These are phyloP conservation scores for Tyto alba DNA, from an alignment of 2,113 vertebrate species.

Conservation along the genomic window DNA sequence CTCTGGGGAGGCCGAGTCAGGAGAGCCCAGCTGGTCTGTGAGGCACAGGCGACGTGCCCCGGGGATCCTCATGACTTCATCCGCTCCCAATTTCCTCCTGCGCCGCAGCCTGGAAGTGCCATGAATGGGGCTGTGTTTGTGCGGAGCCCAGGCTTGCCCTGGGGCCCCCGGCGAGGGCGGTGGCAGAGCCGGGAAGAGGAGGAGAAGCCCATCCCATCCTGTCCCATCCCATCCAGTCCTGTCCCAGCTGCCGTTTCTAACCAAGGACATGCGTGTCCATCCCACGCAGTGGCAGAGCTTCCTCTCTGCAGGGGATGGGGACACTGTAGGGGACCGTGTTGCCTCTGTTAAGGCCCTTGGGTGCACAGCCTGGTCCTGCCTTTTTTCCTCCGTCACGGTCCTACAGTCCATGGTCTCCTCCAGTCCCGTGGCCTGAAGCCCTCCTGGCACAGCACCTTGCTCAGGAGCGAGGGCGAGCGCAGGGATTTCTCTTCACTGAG, in stretches of 20 bases:
- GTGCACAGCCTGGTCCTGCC: neutral
- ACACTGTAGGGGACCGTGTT: neutral
- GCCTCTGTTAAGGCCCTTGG: neutral
- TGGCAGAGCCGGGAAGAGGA: neutral
- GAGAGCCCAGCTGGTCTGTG: neutral
- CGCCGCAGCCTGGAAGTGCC: neutral
- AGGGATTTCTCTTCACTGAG: neutral
- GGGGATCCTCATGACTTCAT: constrained; percentile 16
- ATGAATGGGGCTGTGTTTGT: neutral
- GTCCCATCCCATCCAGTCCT: neutral
- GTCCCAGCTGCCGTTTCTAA: neutral
- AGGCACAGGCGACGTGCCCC: neutral
- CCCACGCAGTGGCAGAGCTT: neutral
- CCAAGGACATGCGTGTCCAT: neutral
- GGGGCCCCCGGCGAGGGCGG: neutral
- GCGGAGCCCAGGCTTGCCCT: neutral
- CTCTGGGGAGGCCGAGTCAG: rapidly evolving
- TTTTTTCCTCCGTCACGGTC: neutral
- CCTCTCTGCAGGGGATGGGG: neutral
- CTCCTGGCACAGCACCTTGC: neutral
- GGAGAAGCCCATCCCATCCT: neutral
- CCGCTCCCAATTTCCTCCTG: neutral
- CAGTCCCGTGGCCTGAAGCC: neutral
- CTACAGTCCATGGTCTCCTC: neutral
- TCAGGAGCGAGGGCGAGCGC: neutral